Conservation (phyloP, 53 echinoderm and acorn worm genomes). For the Echinometra lucunter region DNA sequence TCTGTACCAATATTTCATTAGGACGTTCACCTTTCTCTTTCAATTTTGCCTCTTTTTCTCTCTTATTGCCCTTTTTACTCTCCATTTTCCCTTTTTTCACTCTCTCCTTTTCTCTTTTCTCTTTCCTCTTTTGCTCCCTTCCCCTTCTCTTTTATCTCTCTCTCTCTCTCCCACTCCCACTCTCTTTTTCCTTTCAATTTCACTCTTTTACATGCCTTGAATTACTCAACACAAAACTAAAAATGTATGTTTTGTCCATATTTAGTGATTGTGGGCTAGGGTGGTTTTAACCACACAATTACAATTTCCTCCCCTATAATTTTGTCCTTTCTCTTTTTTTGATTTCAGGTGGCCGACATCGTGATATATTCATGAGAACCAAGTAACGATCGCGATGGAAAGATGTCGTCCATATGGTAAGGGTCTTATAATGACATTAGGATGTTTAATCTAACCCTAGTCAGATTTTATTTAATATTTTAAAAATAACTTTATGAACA, state of each 20-base stretch:
- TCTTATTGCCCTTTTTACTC: no score
- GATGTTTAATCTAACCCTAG: no score
- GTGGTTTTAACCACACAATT: not conserved
- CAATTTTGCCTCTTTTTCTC: no score
- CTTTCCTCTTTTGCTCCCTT: not conserved
- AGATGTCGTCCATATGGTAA: constrained; percentile 43
- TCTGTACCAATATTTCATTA: no score
- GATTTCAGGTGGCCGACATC: not conserved
- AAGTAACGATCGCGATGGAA: constrained; percentile 31
- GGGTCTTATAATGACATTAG: not conserved
- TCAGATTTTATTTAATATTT: no score
- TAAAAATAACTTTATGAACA: no score
- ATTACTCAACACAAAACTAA: not conserved
- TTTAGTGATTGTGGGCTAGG: not conserved
- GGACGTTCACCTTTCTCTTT: not conserved
- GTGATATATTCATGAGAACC: constrained; percentile 9
- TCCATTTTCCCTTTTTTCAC: not conserved
- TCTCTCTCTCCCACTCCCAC: not conserved
- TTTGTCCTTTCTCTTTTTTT: not conserved
- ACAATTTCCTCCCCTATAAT: not conserved
- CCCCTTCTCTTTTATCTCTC: no score
- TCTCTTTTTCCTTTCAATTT: not conserved
- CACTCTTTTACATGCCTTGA: not conserved
- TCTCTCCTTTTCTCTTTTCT: not conserved
- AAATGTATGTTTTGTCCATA: not conserved